phyloP scores from a whole-genome alignment of 2,888 invertebrate genomes.

The Drosophila pegasa region DNA sequence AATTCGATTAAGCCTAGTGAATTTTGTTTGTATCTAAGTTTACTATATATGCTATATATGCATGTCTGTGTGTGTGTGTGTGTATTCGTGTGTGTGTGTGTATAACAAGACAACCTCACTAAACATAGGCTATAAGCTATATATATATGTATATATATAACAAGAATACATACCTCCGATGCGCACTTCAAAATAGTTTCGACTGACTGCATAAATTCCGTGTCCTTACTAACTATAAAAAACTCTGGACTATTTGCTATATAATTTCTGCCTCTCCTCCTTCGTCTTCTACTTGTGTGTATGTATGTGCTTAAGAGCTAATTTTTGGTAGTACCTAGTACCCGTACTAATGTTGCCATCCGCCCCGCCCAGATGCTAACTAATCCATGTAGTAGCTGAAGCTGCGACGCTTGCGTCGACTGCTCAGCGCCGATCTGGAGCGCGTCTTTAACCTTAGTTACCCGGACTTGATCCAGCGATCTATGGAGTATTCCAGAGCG shows the following conservation, averaged over 20 bases:
- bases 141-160: constrained; percentile 48
- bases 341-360: constrained; percentile 70
- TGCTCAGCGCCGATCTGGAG: constrained; percentile 72
- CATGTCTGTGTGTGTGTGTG: constrained; percentile 23
- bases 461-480: constrained; percentile 94
- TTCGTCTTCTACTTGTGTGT: constrained; percentile 36
- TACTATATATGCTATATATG: constrained; percentile 51
- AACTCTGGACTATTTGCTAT: constrained; percentile 59
- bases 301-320: constrained; percentile 45
- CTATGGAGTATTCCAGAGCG: constrained; percentile 96
- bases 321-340: constrained; percentile 72
- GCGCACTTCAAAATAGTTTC: constrained; percentile 72
- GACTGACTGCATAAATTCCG: constrained; percentile 66
- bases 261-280: constrained; percentile 18
- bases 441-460: constrained; percentile 84
- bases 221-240: constrained; percentile 66
- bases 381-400: constrained; percentile 82
- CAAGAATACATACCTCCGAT: constrained; percentile 72
- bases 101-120: constrained; percentile 78
- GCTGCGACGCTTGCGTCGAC: constrained; percentile 82
- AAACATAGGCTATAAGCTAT: constrained; percentile 70
- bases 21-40: constrained; percentile 11
- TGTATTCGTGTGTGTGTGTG: constrained; percentile 46
- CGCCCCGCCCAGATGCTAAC: constrained; percentile 30
- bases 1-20: constrained; percentile 28